These are phyloP conservation scores for Prionace glauca DNA, from an alignment of 2,797 vertebrate genomes.

Conservation along the genomic window DNA sequence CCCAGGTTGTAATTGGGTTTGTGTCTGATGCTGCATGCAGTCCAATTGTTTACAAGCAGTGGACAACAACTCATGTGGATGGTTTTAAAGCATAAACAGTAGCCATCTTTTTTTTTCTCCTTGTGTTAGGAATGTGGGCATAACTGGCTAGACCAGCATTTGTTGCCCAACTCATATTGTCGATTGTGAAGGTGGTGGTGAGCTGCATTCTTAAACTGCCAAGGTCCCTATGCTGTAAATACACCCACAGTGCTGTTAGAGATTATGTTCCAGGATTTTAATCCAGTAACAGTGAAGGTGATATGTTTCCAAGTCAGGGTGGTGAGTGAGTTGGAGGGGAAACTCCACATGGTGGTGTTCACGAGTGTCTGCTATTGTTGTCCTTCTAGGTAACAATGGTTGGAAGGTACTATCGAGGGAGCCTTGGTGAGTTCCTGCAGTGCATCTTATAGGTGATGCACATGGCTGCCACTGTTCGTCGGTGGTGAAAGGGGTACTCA, in stretches of 20 bases:
- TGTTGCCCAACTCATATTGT: too few species aligned
- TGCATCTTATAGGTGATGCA: background rate
- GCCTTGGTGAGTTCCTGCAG: background rate
- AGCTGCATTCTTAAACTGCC: background rate
- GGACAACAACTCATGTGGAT: background rate
- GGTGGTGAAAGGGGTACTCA: background rate
- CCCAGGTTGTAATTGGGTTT: background rate
- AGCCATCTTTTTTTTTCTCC: background rate
- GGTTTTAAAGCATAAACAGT: background rate
- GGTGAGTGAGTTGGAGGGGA: background rate
- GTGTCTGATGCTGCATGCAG: background rate
- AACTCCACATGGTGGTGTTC: too few species aligned
- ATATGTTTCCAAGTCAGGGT: background rate
- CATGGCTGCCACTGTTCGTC: background rate
- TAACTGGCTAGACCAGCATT: background rate
- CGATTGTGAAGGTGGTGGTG: background rate
- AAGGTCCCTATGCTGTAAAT: background rate
- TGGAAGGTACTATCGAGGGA: background rate
- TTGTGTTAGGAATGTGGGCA: background rate
- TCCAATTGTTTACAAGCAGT: background rate
- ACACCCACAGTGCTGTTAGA: background rate
- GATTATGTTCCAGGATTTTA: background rate
- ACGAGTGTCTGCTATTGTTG: too few species aligned
- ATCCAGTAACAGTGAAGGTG: background rate
- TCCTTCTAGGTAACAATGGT: background rate